These are phyloP conservation scores for Amphipyra berbera DNA, from an alignment of 2,888 invertebrate species.

Conservation along the genomic window DNA sequence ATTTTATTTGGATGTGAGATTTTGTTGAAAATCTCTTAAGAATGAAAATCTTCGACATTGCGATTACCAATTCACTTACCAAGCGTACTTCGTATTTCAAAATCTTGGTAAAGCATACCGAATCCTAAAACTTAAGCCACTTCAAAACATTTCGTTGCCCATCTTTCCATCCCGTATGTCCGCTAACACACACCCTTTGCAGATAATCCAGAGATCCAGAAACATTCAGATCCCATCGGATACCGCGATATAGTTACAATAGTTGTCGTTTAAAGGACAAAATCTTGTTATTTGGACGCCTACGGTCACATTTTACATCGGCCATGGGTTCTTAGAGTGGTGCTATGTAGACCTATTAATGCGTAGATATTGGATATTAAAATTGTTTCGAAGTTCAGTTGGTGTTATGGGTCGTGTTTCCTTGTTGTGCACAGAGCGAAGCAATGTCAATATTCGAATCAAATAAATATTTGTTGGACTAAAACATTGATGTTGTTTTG, in stretches of 20 bases:
- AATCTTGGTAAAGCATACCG: no score
- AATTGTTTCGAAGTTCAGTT: slow-evolving; percentile 25
- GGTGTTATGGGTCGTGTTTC: slow-evolving; percentile 17
- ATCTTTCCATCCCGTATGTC: slow-evolving; percentile 37
- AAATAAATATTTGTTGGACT: slow-evolving; percentile 16
- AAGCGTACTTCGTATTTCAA: no score
- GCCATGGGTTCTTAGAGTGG: slow-evolving; percentile 41
- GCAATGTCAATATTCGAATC: background rate
- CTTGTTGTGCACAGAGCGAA: slow-evolving; percentile 9
- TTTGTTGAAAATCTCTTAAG: no score
- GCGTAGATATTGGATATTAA: slow-evolving; percentile 42
- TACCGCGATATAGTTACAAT: slow-evolving; percentile 82
- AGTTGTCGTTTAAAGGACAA: slow-evolving; percentile 87
- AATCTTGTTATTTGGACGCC: slow-evolving; percentile 87
- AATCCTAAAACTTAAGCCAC: background rate
- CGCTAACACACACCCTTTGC: slow-evolving; percentile 51
- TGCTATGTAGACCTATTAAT: slow-evolving; percentile 48
- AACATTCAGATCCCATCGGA: slow-evolving; percentile 80
- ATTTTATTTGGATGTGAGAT: no score
- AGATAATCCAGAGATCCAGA: slow-evolving; percentile 79
- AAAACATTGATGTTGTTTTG: background rate
- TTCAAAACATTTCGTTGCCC: background rate
- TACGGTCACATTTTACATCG: slow-evolving; percentile 79
- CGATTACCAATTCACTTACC: slow-evolving; percentile 1
- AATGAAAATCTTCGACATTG: no score